Evolutionary conservation across 2,113 vertebrate species (phyloP).

Genomic region (Gasterosteus nipponicus): DNA sequence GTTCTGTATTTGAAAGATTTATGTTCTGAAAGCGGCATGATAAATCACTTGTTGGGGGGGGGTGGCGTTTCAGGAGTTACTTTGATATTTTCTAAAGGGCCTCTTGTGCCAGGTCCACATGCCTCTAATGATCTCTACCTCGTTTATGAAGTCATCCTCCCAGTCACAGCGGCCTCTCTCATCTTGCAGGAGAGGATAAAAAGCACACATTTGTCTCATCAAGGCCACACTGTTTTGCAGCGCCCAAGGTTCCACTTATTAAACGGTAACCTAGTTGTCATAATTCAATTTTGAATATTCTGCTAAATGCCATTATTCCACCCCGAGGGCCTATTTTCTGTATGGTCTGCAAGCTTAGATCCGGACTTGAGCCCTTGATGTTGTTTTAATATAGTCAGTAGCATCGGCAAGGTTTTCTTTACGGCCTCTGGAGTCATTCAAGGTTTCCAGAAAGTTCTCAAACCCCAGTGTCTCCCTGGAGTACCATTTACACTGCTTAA

Average conservation of each 20-base stretch:
- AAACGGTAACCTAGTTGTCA: slow-evolving; percentile 59
- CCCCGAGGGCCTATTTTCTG: slow-evolving; percentile 44
- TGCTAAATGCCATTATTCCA: slow-evolving; percentile 46
- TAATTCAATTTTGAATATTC: slow-evolving; percentile 48
- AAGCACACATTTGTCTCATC: slow-evolving; percentile 42
- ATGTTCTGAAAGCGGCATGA: slow-evolving; percentile 24
- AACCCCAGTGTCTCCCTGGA: slow-evolving; percentile 28
- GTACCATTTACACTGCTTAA: slow-evolving; percentile 40
- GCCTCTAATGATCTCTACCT: slow-evolving; percentile 42
- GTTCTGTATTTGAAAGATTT: neutral
- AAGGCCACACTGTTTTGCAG: slow-evolving; percentile 14
- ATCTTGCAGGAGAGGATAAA: slow-evolving; percentile 13
- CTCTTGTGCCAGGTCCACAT: slow-evolving; percentile 18
- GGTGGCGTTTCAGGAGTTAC: slow-evolving; percentile 13
- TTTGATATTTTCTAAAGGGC: slow-evolving; percentile 20
- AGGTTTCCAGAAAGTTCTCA: slow-evolving; percentile 52
- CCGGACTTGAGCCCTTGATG: slow-evolving; percentile 18
- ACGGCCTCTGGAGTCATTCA: slow-evolving; percentile 35
- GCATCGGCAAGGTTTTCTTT: slow-evolving; percentile 31
- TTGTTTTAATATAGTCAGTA: slow-evolving; percentile 24
- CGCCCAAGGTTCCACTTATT: slow-evolving; percentile 41
- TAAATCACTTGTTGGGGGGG: slow-evolving; percentile 5
- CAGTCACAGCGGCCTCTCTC: slow-evolving; percentile 33
- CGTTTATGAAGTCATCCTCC: slow-evolving; percentile 58
- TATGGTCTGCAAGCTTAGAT: slow-evolving; percentile 38